Percentiles rank a stretch among this genome's conserved stretches.
phyloP scores from a whole-genome alignment of 1,140 invertebrate species.

The Mesaphorura yosii region DNA sequence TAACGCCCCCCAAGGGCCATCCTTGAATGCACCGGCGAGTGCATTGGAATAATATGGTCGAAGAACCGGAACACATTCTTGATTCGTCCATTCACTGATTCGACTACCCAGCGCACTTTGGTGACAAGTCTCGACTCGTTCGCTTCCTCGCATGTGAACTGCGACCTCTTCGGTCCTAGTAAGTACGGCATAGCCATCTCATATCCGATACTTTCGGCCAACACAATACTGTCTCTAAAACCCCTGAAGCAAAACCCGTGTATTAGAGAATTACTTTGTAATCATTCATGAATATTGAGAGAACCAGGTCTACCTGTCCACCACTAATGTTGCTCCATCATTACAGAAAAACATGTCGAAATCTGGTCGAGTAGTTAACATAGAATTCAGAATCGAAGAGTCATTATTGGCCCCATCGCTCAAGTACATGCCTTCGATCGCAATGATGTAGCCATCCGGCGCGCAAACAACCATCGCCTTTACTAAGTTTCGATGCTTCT shows the following conservation, averaged over 20 bases:
- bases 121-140: slow-evolving; percentile 34
- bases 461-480: slow-evolving; percentile 16
- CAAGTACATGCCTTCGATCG: slow-evolving; percentile 5
- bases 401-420: slow-evolving; percentile 13
- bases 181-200: slow-evolving; percentile 28
- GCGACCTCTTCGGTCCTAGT: slow-evolving; percentile 20
- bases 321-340: slow-evolving; percentile 16
- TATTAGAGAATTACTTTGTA: too few relatives aligned
- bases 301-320: too few relatives aligned
- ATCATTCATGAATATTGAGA: too few relatives aligned
- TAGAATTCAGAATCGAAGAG: slow-evolving; percentile 8
- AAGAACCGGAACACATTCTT: slow-evolving; percentile 21
- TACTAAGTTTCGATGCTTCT: slow-evolving; percentile 6
- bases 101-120: slow-evolving; percentile 36
- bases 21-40: too few relatives aligned
- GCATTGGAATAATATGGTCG: background rate
- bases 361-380: background rate
- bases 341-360: background rate
- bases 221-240: slow-evolving; percentile 6
- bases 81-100: slow-evolving; percentile 34
- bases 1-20: too few relatives aligned
- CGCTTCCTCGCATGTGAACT: too few relatives aligned
- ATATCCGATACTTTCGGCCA: background rate
- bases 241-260: too few relatives aligned
- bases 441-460: slow-evolving; percentile 19